These are phyloP conservation scores for Propithecus perrieri DNA, from an alignment of 2,797 vertebrate species.

Conservation along the genomic window DNA sequence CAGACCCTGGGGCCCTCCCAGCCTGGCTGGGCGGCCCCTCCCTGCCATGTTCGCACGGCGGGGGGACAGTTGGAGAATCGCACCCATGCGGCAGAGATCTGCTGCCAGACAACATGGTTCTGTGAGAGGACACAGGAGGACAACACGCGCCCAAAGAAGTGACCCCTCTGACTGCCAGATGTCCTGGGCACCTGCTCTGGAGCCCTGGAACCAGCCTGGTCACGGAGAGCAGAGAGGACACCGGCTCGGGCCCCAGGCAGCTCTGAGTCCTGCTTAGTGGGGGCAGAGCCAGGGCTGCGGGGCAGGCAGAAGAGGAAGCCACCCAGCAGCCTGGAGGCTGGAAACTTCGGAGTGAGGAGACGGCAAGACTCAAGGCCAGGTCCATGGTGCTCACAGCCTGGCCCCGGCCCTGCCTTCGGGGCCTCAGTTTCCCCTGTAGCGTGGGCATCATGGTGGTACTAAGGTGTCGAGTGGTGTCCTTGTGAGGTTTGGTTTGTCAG, in stretches of 20 bases:
- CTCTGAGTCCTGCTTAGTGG: background rate
- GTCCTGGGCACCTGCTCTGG: background rate
- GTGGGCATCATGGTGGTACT: fast-evolving
- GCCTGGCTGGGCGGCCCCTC: background rate
- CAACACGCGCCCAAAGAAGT: fast-evolving
- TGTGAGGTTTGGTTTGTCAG: background rate
- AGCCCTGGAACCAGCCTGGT: background rate
- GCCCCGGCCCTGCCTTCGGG: background rate
- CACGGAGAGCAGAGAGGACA: background rate
- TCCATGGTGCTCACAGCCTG: fast-evolving
- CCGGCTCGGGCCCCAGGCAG: fast-evolving
- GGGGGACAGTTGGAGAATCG: background rate
- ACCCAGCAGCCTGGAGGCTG: background rate
- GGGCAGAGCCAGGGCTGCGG: background rate
- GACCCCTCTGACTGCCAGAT: background rate
- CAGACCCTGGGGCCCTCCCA: background rate
- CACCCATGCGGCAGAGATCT: background rate
- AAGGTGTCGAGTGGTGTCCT: fast-evolving
- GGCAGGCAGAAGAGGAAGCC: background rate
- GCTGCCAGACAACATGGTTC: background rate
- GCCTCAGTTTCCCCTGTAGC: fast-evolving
- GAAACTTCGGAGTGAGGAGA: fast-evolving
- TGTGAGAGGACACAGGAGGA: background rate
- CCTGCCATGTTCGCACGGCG: fast-evolving
- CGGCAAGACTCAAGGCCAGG: background rate